Conservation (phyloP, 2,888 invertebrate species). For the Drosophila hamatofila region DNA sequence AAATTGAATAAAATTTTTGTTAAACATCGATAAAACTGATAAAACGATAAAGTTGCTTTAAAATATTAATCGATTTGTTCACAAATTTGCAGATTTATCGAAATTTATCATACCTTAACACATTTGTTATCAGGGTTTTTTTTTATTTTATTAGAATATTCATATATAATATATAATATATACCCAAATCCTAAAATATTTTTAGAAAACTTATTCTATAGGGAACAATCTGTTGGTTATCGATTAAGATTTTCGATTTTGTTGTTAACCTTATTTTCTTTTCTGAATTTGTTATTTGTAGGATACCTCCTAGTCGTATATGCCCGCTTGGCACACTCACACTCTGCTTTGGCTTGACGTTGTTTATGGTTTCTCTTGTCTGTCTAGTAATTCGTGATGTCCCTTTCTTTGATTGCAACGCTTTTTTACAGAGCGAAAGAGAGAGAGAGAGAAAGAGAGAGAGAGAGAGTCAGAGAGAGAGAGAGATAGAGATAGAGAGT, state of each 20-base stretch:
- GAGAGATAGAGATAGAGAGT: neutral
- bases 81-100: no score
- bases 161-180: no score
- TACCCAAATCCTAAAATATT: neutral
- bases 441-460: neutral
- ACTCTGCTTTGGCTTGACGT: conserved; percentile 34
- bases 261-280: no score
- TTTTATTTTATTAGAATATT: no score
- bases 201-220: no score
- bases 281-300: neutral
- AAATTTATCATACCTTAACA: neutral
- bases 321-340: neutral
- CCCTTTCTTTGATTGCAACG: conserved; percentile 63
- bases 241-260: no score
- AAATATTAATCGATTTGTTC: no score
- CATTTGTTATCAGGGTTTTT: no score
- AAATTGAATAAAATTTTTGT: no score
- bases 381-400: conserved; percentile 46
- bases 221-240: no score
- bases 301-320: neutral
- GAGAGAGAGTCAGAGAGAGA: neutral
- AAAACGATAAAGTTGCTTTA: no score
- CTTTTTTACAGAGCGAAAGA: conserved; percentile 31
- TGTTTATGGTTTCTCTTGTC: conserved; percentile 56
- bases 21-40: no score